Evolutionary conservation across 2,888 invertebrate species (phyloP), one percentile per base, ranked within the genome.

Genomic region (Neoitamus cyanurus): DNA sequence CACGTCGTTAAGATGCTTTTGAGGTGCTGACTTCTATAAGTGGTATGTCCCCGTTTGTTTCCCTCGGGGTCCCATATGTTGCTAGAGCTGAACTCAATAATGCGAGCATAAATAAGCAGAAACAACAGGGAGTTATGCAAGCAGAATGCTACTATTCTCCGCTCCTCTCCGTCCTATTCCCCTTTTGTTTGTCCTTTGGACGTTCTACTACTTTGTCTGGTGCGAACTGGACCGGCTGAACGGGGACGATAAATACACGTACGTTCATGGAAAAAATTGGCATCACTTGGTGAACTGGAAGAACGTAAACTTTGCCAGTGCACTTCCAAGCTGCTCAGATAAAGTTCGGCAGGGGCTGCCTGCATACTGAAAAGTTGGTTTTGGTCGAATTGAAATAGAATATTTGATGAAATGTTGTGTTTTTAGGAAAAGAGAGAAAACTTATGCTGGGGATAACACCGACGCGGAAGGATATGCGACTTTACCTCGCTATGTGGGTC

Each of bases 21-120:
- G 58, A 80, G 78, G 78, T 80, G 78, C 78, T 80, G 78, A 80
- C 78, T 80, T 80, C 78, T 80, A 80, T 58, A 80, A 80, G 78
- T 80, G 78, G 58, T 58, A 31, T 80, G 78, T 80, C 78, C 58
- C 78, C 78, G 58, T 28, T 58, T 34, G 48, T 31, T 42, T 58
- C 58, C 78, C 78, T 37, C 34, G 58, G 78, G 78, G 58, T 20
- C 78, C 78, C 78, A 80, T 80, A 58, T 80, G 78, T 80, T 58
- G 78, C 78, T 58, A 20, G 78, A 80, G 37, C 58, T 80, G 78
- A 80, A 80, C 78, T 80, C 78, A 80, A 80, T 80, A 80, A 80
- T 80, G 78, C 34, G 78, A 80, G 78, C 78, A 80, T 80, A 80
- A 80, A 80, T 80, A 80, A 80, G 78, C 48, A 80, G 78, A 58